Conservation (phyloP, 2,888 invertebrate species). For the Lacanobia oleracea region DNA sequence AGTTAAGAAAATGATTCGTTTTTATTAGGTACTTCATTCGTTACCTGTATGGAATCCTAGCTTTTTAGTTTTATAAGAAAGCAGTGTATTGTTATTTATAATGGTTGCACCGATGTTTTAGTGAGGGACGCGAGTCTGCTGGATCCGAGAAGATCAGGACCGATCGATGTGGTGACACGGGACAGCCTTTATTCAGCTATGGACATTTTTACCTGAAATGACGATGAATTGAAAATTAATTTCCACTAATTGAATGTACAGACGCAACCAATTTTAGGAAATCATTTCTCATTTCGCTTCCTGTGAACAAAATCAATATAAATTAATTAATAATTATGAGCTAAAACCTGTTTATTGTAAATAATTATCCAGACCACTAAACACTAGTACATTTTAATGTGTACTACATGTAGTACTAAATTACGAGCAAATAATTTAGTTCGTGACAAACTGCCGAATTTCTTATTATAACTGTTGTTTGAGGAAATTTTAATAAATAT, state of each 20-base stretch:
- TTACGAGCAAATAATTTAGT: constrained; percentile 51
- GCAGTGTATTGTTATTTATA: background rate
- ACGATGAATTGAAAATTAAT: background rate
- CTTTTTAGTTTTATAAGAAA: background rate
- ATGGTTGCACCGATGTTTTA: background rate
- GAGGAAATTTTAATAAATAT: constrained; percentile 25
- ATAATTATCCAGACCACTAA: constrained; percentile 56
- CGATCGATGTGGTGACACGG: background rate
- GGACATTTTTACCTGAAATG: no score
- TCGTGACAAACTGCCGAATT: constrained; percentile 39
- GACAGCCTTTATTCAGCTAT: no score
- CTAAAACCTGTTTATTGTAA: constrained; percentile 55
- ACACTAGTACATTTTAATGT: constrained; percentile 49
- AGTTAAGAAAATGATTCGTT: background rate
- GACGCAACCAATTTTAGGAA: constrained; percentile 16
- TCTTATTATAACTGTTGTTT: constrained; percentile 31
- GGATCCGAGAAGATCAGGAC: background rate
- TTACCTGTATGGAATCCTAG: background rate
- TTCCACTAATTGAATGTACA: background rate
- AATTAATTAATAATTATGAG: constrained; percentile 42
- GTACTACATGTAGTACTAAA: constrained; percentile 52
- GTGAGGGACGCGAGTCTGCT: background rate
- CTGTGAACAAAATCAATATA: constrained; percentile 28
- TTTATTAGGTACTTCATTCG: no score
- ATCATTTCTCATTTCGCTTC: constrained; percentile 13